Evolutionary conservation across 30 jellyfish, hydroid and myxozoan species (phyloP).

Genomic region (Turritopsis dohrnii): DNA sequence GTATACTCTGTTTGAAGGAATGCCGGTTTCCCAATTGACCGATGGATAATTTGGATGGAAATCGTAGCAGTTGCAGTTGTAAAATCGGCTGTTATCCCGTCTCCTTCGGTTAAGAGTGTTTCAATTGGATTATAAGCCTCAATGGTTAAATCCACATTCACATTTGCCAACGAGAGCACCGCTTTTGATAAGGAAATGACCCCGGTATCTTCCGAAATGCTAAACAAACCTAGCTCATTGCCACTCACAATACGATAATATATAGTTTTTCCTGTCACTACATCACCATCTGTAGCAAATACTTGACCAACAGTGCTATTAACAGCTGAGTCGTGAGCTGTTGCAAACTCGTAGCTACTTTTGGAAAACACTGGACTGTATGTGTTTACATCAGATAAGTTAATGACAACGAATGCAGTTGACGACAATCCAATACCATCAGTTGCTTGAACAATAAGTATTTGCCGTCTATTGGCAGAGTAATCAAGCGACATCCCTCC

Average conservation of each 20-base stretch:
- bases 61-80: not conserved
- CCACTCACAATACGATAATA: not conserved
- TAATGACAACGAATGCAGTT: not conserved
- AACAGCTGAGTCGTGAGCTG: constrained; percentile 9
- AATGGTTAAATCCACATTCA: not conserved
- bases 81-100: not conserved
- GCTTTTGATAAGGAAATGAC: not conserved
- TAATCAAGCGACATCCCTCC: not conserved
- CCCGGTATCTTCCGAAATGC: not conserved
- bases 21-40: not conserved
- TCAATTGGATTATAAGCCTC: not conserved
- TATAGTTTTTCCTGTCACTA: not conserved
- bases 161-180: not conserved
- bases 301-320: not conserved
- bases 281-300: constrained; percentile 14
- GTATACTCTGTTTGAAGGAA: not conserved
- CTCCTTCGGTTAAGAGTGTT: not conserved
- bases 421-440: constrained; percentile 21
- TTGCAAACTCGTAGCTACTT: not conserved
- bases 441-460: constrained; percentile 5
- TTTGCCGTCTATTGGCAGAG: not conserved
- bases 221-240: not conserved
- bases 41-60: not conserved
- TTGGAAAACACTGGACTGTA: not conserved
- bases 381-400: not conserved